phyloP scores from a whole-genome alignment of 37 sponge, comb jelly and placozoan species.

The Tethya wilhelma region DNA sequence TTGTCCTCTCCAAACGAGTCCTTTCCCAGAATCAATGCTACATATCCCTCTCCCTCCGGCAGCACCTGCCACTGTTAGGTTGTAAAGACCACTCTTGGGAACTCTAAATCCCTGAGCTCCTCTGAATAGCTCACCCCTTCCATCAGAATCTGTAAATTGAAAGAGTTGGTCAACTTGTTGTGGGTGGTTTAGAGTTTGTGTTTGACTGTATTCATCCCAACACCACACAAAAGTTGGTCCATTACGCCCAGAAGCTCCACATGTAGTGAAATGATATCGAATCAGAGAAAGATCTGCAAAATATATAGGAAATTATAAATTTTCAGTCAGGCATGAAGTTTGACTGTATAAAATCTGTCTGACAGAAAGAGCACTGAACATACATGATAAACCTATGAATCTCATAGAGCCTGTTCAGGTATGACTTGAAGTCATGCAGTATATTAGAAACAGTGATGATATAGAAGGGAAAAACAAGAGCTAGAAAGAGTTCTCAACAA shows the following conservation, averaged over 20 bases:
- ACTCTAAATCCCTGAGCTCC: constrained; percentile 60
- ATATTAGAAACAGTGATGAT: too few species aligned
- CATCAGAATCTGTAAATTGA: background rate
- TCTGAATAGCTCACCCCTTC: background rate
- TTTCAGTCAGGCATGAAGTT: too few species aligned
- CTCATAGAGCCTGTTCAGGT: too few species aligned
- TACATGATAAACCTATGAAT: too few species aligned
- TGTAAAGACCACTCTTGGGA: constrained; percentile 47
- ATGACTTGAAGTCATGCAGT: too few species aligned
- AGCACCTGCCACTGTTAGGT: constrained; percentile 65
- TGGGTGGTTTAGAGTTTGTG: constrained; percentile 7
- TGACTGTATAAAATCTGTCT: too few species aligned
- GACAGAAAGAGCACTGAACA: too few species aligned
- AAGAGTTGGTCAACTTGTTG: background rate
- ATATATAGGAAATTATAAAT: too few species aligned
- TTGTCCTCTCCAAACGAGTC: constrained; percentile 6
- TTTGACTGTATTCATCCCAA: background rate
- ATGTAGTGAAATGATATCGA: constrained; percentile 55
- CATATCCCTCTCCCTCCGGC: constrained; percentile 67
- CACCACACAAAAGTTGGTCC: constrained; percentile 43
- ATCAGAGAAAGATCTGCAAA: constrained; percentile 31
- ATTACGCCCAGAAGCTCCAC: constrained; percentile 13
- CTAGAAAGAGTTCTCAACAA: too few species aligned
- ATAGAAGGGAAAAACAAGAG: too few species aligned
- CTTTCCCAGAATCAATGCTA: constrained; percentile 12